A percentile compares a stretch with the other conserved stretches of the same genome.
Conservation (phyloP, 2,888 invertebrate species). For the Pilophorus perplexus region DNA sequence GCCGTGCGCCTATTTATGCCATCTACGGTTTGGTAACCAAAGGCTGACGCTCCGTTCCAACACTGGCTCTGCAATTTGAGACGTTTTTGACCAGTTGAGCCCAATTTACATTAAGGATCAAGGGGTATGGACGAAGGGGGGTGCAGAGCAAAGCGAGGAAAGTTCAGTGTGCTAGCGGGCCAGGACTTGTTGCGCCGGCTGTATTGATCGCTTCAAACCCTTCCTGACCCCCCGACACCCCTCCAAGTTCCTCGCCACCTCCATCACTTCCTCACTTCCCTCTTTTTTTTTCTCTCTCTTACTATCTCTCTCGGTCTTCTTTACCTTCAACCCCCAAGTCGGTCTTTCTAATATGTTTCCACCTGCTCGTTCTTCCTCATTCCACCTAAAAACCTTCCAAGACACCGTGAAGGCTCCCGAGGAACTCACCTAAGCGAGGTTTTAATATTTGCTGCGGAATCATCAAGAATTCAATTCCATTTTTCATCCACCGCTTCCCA, state of each 20-base stretch:
- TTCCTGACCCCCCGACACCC: background rate
- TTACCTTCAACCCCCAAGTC: background rate
- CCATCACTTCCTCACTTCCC: background rate
- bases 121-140: background rate
- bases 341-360: constrained; percentile 15
- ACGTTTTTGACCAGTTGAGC: background rate
- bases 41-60: no score
- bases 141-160: background rate
- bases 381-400: no score
- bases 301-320: background rate
- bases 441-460: constrained; percentile 7
- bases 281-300: background rate
- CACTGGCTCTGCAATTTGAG: background rate
- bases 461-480: constrained; percentile 16
- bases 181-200: constrained; percentile 35
- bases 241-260: background rate
- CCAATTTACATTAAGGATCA: no score
- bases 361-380: background rate
- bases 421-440: background rate
- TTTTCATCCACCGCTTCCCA: background rate
- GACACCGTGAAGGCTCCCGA: background rate
- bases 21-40: no score
- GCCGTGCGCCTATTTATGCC: no score
- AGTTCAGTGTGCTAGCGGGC: constrained; percentile 35
- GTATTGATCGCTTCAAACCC: constrained; percentile 26